A percentile compares a stretch with the other conserved stretches of the same genome.
These are phyloP conservation scores for Poecilia latipinna DNA, from an alignment of 2,113 vertebrate genomes.

Conservation along the genomic window DNA sequence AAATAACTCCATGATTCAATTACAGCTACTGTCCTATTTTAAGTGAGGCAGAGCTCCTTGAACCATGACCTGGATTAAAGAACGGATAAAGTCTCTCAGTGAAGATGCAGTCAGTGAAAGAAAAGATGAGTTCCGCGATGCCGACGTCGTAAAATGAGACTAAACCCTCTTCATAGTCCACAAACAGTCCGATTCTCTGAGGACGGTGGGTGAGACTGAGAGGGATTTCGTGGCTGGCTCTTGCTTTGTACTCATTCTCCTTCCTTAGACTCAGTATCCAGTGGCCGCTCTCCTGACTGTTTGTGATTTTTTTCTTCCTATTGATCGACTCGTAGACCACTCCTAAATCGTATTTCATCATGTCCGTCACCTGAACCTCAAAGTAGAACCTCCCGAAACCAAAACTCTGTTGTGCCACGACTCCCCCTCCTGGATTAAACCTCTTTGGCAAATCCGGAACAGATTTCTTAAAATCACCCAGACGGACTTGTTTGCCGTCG, in stretches of 20 bases:
- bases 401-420: background rate
- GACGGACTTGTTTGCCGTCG: background rate
- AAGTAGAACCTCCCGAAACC: background rate
- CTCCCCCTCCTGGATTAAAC: background rate
- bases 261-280: background rate
- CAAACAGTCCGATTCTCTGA: background rate
- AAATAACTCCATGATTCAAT: too few species aligned
- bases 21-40: too few species aligned
- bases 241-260: background rate
- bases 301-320: background rate
- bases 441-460: background rate
- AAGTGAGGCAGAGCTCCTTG: too few species aligned
- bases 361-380: background rate
- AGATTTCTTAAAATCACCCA: background rate
- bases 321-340: background rate
- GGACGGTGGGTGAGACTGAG: background rate
- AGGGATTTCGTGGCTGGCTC: background rate
- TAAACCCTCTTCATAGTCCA: background rate
- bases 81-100: too few species aligned
- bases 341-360: background rate
- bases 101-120: background rate
- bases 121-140: background rate
- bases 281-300: background rate
- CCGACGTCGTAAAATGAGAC: background rate
- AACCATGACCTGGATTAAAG: too few species aligned